Conservation (phyloP, 2,888 invertebrate species). For the Papilio protenor region DNA sequence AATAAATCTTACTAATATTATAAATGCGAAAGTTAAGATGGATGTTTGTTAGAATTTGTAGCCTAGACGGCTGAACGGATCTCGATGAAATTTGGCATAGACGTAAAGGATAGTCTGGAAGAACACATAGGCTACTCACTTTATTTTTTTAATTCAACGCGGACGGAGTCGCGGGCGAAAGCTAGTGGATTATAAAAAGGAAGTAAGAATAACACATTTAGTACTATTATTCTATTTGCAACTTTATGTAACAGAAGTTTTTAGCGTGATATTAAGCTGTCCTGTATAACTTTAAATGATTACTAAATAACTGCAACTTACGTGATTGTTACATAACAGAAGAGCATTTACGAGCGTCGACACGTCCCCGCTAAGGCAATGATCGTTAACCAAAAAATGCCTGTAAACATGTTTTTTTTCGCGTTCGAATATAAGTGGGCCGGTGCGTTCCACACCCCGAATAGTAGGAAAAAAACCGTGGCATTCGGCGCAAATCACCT, state of each 20-base stretch:
- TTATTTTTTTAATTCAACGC: too few relatives aligned
- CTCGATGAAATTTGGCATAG: too few relatives aligned
- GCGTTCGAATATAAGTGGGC: slow-evolving; percentile 65
- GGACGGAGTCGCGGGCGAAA: too few relatives aligned
- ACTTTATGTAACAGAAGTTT: background rate
- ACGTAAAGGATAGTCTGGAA: too few relatives aligned
- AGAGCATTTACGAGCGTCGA: slow-evolving; percentile 69
- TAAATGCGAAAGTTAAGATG: too few relatives aligned
- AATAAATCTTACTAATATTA: too few relatives aligned
- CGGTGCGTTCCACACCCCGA: slow-evolving; percentile 63
- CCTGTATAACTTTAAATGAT: slow-evolving; percentile 52
- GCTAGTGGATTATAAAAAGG: background rate
- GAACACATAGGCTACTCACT: too few relatives aligned
- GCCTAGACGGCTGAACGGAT: too few relatives aligned
- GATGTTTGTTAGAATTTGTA: too few relatives aligned
- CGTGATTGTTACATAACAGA: slow-evolving; percentile 65
- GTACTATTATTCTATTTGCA: background rate
- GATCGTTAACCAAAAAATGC: slow-evolving; percentile 65
- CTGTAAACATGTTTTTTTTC: slow-evolving; percentile 81
- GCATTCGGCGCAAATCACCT: slow-evolving; percentile 80
- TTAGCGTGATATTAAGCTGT: background rate
- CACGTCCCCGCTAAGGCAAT: slow-evolving; percentile 55
- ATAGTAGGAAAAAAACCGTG: slow-evolving; percentile 69
- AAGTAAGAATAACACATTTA: background rate
- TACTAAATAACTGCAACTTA: slow-evolving; percentile 50